Base-by-base conservation (phyloP, 1,140 invertebrate species). In the Eurytemora carolleeae region DNA sequence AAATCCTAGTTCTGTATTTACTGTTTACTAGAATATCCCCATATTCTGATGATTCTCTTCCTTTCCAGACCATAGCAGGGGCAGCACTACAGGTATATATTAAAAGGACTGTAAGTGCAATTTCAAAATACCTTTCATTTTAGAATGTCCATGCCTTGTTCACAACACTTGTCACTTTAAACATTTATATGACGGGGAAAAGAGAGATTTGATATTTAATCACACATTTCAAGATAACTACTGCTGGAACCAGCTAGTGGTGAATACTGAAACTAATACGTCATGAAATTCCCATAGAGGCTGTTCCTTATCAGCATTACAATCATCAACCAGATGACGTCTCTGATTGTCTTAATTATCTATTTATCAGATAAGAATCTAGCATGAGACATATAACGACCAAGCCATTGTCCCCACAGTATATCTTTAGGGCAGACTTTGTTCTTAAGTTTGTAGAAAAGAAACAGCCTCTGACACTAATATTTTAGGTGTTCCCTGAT, bases 11-110 rank as follows among this genome's bases (percentile, higher is more conserved):
- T 44, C 31, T 44, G 7, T 44, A 7, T 44, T 44, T 44, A 44
- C n/a, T 44, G 7, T 44, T 52, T 23, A 17, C 59, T 24, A 15
- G 20, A 1, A 31, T 60, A 19, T 60, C 59, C 22, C 16, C 26
- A 1, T 60, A 60, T 23, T 20, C 17, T 20, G 20, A 52, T 23
- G 31, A 60, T 18, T 15, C 1, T 3, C 7, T 60, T 17, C 59
- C 59, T 22, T 60, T 60, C 44, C 59, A 60, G 24, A 60, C 53
- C 24, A 15, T 60, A n/a, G 59, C 20, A 16, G 53, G 53, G 20
- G n/a, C 18, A 21, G 59, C 26, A 1, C 23, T 60, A 1, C 18
- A 55, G 31, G 31, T 44, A n/a, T n/a, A n/a, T n/a, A n/a, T n/a
- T n/a, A n/a, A n/a, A n/a, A n/a, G n/a, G 31, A 44, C 31, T 12